A percentile compares a stretch with the other conserved stretches of the same genome.
Evolutionary conservation across 1,140 invertebrate species (phyloP).

Genomic region (Tyrophagus putrescentiae): DNA sequence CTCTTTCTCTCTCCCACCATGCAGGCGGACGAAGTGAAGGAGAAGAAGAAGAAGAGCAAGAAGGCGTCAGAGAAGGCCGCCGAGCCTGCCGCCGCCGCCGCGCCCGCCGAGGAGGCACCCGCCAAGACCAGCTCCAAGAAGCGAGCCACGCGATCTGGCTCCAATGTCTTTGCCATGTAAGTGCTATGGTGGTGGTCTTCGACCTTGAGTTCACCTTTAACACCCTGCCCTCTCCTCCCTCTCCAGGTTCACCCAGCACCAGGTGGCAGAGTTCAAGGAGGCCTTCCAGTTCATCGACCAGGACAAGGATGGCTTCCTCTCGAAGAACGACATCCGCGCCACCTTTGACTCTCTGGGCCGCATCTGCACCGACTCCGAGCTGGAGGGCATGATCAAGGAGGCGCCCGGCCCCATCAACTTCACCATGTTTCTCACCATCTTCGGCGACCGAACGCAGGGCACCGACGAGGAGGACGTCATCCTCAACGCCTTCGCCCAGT

Average conservation of each 20-base stretch:
- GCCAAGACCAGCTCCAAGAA: constrained; percentile 37
- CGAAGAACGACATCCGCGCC: constrained; percentile 82
- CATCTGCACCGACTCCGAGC: constrained; percentile 69
- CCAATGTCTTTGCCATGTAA: constrained; percentile 78
- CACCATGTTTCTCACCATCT: constrained; percentile 78
- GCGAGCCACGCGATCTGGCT: constrained; percentile 63
- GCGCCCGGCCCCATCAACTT: constrained; percentile 85
- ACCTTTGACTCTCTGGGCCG: constrained; percentile 78
- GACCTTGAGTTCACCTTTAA: neutral
- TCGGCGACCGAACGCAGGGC: constrained; percentile 70
- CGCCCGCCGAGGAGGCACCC: constrained; percentile 43
- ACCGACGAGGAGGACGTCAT: constrained; percentile 86
- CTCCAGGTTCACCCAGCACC: constrained; percentile 61
- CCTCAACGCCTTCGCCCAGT: constrained; percentile 84
- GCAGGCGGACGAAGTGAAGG: constrained; percentile 58
- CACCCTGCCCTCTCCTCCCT: neutral
- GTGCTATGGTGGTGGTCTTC: neutral
- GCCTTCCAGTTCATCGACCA: constrained; percentile 96
- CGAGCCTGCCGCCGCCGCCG: constrained; percentile 40
- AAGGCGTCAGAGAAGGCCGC: constrained; percentile 48
- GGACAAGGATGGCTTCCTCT: constrained; percentile 94
- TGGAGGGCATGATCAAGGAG: constrained; percentile 77
- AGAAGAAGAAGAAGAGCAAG: constrained; percentile 64
- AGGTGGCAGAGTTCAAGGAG: constrained; percentile 91
- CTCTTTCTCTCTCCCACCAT: neutral